Percentiles rank a stretch among this genome's conserved stretches.
These are phyloP conservation scores for Drosophila rubida DNA, from an alignment of 2,888 invertebrate genomes.

Conservation along the genomic window DNA sequence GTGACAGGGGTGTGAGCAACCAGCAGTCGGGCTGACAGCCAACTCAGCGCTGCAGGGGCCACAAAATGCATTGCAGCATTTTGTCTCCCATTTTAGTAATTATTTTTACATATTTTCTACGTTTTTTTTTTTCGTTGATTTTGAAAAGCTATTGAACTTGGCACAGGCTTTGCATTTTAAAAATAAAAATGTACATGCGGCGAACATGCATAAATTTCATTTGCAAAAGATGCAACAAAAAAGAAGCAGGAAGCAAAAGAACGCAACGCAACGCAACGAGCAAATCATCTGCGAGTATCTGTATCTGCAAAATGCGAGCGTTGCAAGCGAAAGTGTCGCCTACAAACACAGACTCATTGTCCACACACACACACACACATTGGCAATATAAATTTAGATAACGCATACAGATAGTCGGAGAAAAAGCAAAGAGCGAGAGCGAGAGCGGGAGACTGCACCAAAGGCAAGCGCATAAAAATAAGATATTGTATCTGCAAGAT, in stretches of 20 bases:
- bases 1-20: constrained; percentile 8
- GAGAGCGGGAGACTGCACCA: constrained; percentile 24
- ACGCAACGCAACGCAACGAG: constrained; percentile 21
- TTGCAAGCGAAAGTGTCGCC: constrained; percentile 66
- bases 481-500: constrained; percentile 71
- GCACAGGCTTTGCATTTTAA: constrained; percentile 73
- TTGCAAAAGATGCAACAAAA: constrained; percentile 22
- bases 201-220: constrained; percentile 48
- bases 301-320: constrained; percentile 36
- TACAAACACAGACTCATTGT: constrained; percentile 29
- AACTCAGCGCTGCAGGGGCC: constrained; percentile 56
- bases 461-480: constrained; percentile 57
- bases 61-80: constrained; percentile 58
- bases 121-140: constrained; percentile 16
- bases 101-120: constrained; percentile 57
- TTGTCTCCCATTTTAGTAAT: constrained; percentile 66
- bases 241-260: constrained; percentile 61
- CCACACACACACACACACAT: not conserved
- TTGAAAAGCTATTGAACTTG: constrained; percentile 77
- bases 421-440: not conserved
- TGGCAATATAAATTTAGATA: constrained; percentile 69
- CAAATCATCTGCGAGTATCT: constrained; percentile 27
- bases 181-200: constrained; percentile 53
- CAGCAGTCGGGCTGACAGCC: constrained; percentile 15
- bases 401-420: constrained; percentile 43